Evolutionary conservation across 53 echinoderm and acorn worm species (phyloP).

Genomic region (Luidia sarsii): DNA sequence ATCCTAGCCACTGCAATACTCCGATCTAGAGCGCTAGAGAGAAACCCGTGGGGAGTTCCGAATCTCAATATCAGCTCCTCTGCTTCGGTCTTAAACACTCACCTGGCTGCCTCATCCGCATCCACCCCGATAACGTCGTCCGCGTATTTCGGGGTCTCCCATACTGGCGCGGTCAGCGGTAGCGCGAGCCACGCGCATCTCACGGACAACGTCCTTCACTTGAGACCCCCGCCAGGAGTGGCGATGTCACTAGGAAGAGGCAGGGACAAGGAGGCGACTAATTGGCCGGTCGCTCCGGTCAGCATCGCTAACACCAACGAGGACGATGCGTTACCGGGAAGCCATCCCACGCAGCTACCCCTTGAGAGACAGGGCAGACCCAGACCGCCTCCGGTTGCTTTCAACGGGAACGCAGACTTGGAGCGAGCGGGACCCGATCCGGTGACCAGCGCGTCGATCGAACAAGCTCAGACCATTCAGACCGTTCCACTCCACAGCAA

Average conservation of each 20-base stretch:
- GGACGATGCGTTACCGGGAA: not conserved
- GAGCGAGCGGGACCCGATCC: not conserved
- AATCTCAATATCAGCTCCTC: slow-evolving; percentile 18
- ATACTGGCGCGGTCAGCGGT: not conserved
- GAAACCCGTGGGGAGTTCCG: slow-evolving; percentile 38
- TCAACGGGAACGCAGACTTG: not conserved
- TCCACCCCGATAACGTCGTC: not conserved
- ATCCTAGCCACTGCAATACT: slow-evolving; percentile 48
- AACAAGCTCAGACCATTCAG: slow-evolving; percentile 57
- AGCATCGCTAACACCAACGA: not conserved
- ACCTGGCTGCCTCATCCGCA: not conserved
- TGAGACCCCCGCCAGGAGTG: slow-evolving; percentile 8
- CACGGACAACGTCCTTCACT: slow-evolving; percentile 17
- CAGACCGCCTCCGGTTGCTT: not conserved
- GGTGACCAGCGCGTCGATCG: slow-evolving; percentile 5
- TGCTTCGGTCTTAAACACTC: not conserved
- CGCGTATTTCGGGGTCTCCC: slow-evolving; percentile 1
- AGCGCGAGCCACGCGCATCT: slow-evolving; percentile 1
- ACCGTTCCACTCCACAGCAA: slow-evolving; percentile 95
- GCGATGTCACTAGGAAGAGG: slow-evolving; percentile 11
- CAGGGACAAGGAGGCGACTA: not conserved
- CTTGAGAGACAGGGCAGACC: slow-evolving; percentile 16
- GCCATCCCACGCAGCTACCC: not conserved
- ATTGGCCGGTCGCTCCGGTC: slow-evolving; percentile 4
- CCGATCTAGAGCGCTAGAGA: slow-evolving; percentile 48